Base-by-base conservation (phyloP, 1,140 invertebrate genomes). In the Drosophila bocqueti region DNA sequence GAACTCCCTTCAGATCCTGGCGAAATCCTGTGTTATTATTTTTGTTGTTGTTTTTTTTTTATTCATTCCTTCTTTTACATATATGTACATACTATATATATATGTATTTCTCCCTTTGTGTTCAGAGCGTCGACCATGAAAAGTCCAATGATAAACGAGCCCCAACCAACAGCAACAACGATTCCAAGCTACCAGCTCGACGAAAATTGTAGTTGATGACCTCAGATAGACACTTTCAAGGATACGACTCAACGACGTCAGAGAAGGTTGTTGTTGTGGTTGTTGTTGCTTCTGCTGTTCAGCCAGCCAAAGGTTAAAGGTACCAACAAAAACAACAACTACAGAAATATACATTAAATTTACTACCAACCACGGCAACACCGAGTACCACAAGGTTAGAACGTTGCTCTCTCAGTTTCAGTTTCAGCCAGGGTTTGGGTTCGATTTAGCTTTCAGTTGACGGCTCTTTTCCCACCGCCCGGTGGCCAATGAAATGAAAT, bases 221-320 rank as follows among this genome's bases (percentile, higher is more conserved):
- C 85, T 90, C 85, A 76, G 85, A 90, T 81, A 90, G 86, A 91
- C 76, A 67, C 68, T 76, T 79, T 91, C 85, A 90, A 90, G 85
- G 85, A 90, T 90, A 91, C 64, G 63, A 55, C 63, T 55, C 64
- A 67, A 67, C 67, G 67, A 71, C 42, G 78, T 43, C 69, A 73
- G 54, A 57, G 61, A 65, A 52, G 74, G 73, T 46, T 76, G 83
- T 65, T 63, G 55, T 57, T 58, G 21, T 4, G 24, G 24, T 24
- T 24, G 24, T 24, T 24, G 24, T 24, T 57, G 31, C 18, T 34
- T 9, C 13, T 57, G 45, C n/a, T 52, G 15, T 11, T 46, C 43
- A 63, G 79, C 74, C 79, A 81, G 36, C 63, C 81, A 90, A 90
- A 90, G 85, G 85, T 90, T 90, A 90, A 90, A 90, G 85, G 85